Evolutionary conservation across 2,888 invertebrate species (phyloP), one percentile per base, ranked within the genome.

Genomic region (Bellardia bayeri): DNA sequence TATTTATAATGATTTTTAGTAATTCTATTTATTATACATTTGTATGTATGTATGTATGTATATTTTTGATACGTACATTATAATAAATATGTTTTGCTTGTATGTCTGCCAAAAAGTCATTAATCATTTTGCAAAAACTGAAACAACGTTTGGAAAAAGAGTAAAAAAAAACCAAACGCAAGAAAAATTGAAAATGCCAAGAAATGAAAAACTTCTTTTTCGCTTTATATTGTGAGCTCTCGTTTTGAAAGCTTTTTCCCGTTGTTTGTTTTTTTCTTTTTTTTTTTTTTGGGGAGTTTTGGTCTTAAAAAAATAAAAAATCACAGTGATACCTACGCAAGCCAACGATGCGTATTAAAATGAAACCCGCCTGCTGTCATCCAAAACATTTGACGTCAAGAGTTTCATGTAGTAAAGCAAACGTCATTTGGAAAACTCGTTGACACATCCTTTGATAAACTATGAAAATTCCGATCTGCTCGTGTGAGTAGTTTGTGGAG

Each of bases 351-450:
- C 78, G 85, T 85, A 58, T 56, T 75, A 66, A 82, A 82, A 78
- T 79, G 76, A 78, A 82, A 58, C 74, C 87, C 87, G 87, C 87
- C 85, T 79, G 82, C 87, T 87, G 87, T 85, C 87, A 85, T 69
- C 75, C 64, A 75, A 58, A 82, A 66, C 58, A 79, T 79, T 79
- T 80, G 45, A 74, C 61, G 51, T 74, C 66, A 78, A 75, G 30
- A 79, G 58, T 84, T 71, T 74, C 13, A 11, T 49, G 37, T 51
- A 51, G 56, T 54, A 69, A 69, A 75, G 68, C 63, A 69, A 85
- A 81, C 78, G 51, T 84, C 76, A 76, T 61, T 69, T 76, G 64
- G 49, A 66, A 81, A 85, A 87, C 79, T 42, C 87, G 85, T 87
- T 87, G 85, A 87, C 87, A 85, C 74, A 82, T 72, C 76, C 85